Conservation (phyloP, 35 echinoderm and acorn worm genomes). For the Ophiothrix spiculata region DNA sequence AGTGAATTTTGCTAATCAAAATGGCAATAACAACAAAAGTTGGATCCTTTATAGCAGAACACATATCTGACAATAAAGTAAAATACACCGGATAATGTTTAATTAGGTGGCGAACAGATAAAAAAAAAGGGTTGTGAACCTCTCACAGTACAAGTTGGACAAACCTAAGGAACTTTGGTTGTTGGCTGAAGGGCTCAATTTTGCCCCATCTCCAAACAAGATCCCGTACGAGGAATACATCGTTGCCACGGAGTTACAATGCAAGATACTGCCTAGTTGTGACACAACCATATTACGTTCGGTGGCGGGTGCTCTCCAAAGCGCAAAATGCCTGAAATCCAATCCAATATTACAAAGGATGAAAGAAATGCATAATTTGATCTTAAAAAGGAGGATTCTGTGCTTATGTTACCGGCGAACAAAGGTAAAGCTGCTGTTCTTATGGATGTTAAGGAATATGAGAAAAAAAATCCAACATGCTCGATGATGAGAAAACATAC, state of each 20-base stretch:
- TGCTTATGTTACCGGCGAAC: not conserved
- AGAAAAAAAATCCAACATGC: not conserved
- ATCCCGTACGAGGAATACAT: not conserved
- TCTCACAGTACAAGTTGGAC: not conserved
- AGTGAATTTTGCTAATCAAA: not conserved
- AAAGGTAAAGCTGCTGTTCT: not conserved
- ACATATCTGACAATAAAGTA: not conserved
- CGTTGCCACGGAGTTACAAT: not conserved
- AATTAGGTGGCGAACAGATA: not conserved
- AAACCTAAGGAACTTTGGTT: not conserved
- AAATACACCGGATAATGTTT: not conserved
- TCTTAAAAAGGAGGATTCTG: not conserved
- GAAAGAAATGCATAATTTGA: not conserved
- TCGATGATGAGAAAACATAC: not conserved
- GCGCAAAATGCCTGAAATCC: not conserved
- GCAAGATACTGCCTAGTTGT: not conserved
- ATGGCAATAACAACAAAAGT: not conserved
- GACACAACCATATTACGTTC: not conserved
- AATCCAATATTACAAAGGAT: not conserved
- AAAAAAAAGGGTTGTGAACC: not conserved
- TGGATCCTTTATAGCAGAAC: not conserved
- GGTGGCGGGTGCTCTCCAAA: not conserved
- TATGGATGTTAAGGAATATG: not conserved
- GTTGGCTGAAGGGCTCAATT: not conserved
- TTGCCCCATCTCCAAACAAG: not conserved